Base-by-base conservation (phyloP, 2,113 vertebrate species). In the Percopsis transmontana region DNA sequence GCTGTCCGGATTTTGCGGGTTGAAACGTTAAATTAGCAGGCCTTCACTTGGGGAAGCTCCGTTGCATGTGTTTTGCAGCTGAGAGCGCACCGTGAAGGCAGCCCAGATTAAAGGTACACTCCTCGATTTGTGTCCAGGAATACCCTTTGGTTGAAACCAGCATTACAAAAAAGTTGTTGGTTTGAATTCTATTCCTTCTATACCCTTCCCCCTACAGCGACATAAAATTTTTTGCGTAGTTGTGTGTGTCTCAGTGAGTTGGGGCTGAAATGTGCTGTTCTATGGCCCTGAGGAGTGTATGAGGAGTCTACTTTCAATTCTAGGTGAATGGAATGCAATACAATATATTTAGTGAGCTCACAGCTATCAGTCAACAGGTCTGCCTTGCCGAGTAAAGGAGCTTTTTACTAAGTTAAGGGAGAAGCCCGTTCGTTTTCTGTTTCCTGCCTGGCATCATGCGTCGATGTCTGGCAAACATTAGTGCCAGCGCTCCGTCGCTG, bases 391-490 rank as follows among this genome's bases (percentile, higher is more conserved):
- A 18, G 54, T 65, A 55, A 56, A 27, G 41, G 18, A 33, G 59
- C 72, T 41, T 23, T 52, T 68, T 71, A 23, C 57, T 18, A 63
- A 58, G 55, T n/a, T 63, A 67, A 39, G 55, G 27, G 27, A 41
- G 57, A 71, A 59, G 70, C 48, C 68, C 58, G 48, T 58, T 70
- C 66, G 24, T 44, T 70, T 33, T 76, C 64, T 82, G 75, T 82
- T 87, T 74, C 73, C 71, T 79, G 38, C 80, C 71, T 62, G 68
- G 66, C 58, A 64, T 52, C 57, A 56, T 45, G 54, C 50, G 48
- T 15, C 53, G 14, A 19, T 58, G 83, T 81, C 88, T 88, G 87
- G 85, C 77, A 83, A 67, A 72, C 76, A 71, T 85, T 74, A 85
- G 45, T 60, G 64, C 62, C 72, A 79, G 5, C 66, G 70, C 57